A percentile compares a stretch with the other conserved stretches of the same genome.
phyloP scores from a whole-genome alignment of 1,140 invertebrate genomes.

The Aethina tumida region DNA sequence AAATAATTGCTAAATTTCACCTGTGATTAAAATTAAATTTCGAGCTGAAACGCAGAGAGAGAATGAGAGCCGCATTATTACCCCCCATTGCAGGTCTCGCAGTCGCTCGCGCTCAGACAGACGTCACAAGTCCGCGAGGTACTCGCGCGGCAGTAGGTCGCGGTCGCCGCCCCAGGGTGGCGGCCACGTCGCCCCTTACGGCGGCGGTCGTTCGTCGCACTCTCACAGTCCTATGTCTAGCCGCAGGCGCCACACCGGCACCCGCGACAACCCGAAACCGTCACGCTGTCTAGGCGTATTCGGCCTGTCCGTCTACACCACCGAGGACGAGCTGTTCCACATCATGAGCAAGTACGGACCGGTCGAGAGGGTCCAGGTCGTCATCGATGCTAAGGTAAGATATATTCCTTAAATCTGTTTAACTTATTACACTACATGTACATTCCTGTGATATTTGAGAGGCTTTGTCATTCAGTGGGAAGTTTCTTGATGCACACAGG shows the following conservation, averaged over 20 bases:
- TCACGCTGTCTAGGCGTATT: slow-evolving; percentile 91
- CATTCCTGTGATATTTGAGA: too few relatives aligned
- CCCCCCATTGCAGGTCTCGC: slow-evolving; percentile 29
- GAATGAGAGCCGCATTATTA: slow-evolving; percentile 9
- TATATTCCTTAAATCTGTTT: too few relatives aligned
- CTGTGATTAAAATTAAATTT: slow-evolving; percentile 4
- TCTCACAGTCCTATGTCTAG: slow-evolving; percentile 48
- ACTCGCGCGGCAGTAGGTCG: slow-evolving; percentile 40
- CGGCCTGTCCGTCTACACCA: slow-evolving; percentile 85
- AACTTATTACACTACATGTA: too few relatives aligned
- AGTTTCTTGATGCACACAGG: too few relatives aligned
- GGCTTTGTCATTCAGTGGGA: too few relatives aligned
- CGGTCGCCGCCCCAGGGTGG: too few relatives aligned
- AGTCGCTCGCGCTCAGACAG: slow-evolving; percentile 42
- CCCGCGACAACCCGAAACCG: slow-evolving; percentile 72
- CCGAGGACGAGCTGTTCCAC: slow-evolving; percentile 85
- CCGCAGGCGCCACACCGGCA: slow-evolving; percentile 46
- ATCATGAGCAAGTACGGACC: slow-evolving; percentile 89
- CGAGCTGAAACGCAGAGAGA: slow-evolving; percentile 5
- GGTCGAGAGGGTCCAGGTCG: slow-evolving; percentile 88
- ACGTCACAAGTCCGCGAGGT: slow-evolving; percentile 38
- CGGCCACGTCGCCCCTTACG: too few relatives aligned
- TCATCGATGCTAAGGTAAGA: slow-evolving; percentile 88
- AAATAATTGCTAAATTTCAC: background rate
- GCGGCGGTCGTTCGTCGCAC: slow-evolving; percentile 38